These are phyloP conservation scores for Neuroterus valhalla DNA, from an alignment of 1,140 invertebrate species.

Conservation along the genomic window DNA sequence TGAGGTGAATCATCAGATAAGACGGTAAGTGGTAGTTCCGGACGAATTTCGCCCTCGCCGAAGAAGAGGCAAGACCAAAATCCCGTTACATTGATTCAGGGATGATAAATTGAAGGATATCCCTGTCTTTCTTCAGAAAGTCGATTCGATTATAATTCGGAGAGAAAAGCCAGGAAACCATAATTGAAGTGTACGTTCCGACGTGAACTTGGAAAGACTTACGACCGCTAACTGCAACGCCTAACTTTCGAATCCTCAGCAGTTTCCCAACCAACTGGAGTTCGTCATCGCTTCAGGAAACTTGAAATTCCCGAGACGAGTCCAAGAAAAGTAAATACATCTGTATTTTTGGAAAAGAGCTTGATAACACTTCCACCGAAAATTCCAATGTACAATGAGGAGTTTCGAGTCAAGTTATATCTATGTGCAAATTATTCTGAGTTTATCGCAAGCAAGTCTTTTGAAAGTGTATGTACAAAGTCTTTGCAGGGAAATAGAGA, in stretches of 20 bases:
- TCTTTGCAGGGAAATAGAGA: constrained; percentile 15
- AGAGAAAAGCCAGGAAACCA: constrained; percentile 46
- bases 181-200: constrained; percentile 55
- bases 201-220: constrained; percentile 49
- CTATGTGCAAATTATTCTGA: neutral
- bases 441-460: constrained; percentile 17
- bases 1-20: constrained; percentile 24
- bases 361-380: neutral
- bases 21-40: constrained; percentile 18
- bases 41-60: neutral
- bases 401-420: neutral
- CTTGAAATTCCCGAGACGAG: constrained; percentile 1
- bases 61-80: neutral
- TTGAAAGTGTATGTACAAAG: constrained; percentile 2
- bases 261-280: neutral
- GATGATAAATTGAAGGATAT: constrained; percentile 49
- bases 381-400: neutral
- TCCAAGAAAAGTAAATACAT: neutral
- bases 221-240: constrained; percentile 51
- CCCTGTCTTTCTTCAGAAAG: constrained; percentile 43
- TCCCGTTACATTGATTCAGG: constrained; percentile 34
- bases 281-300: constrained; percentile 24
- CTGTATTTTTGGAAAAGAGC: neutral
- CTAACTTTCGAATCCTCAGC: constrained; percentile 53
- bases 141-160: constrained; percentile 50